Conservation (phyloP, 2,113 vertebrate genomes). For the Sebastes schlegelii region DNA sequence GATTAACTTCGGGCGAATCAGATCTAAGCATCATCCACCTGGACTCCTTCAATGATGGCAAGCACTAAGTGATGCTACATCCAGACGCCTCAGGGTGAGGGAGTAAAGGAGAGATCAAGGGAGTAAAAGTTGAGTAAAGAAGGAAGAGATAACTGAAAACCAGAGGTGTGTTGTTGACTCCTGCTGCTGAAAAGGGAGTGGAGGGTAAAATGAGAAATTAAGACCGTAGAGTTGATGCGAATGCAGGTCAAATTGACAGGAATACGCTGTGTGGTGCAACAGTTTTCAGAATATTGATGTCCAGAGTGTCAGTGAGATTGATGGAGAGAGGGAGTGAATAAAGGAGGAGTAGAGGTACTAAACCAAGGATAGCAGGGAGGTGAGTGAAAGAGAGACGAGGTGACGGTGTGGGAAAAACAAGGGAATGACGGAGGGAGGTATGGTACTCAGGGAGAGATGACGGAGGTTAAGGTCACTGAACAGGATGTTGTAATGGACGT, state of each 20-base stretch:
- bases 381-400: not conserved
- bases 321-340: not conserved
- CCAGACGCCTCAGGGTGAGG: conserved; percentile 41
- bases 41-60: conserved; percentile 77
- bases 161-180: not conserved
- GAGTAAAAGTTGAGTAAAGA: not conserved
- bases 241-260: conserved; percentile 20
- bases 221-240: not conserved
- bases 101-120: not conserved
- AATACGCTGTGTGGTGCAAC: conserved; percentile 6
- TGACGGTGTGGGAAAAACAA: not conserved
- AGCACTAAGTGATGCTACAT: conserved; percentile 31
- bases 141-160: not conserved
- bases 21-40: conserved; percentile 89
- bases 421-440: not conserved
- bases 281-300: conserved; percentile 22
- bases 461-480: not conserved
- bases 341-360: not conserved
- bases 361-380: not conserved
- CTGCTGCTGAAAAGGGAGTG: not conserved
- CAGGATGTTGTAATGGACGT: not conserved
- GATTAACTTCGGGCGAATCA: conserved; percentile 91
- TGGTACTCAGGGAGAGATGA: not conserved
- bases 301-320: not conserved
- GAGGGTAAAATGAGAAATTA: not conserved